A percentile compares a stretch with the other conserved stretches of the same genome.
These are phyloP conservation scores for Monochamus alternatus DNA, from an alignment of 2,888 invertebrate species.

Conservation along the genomic window DNA sequence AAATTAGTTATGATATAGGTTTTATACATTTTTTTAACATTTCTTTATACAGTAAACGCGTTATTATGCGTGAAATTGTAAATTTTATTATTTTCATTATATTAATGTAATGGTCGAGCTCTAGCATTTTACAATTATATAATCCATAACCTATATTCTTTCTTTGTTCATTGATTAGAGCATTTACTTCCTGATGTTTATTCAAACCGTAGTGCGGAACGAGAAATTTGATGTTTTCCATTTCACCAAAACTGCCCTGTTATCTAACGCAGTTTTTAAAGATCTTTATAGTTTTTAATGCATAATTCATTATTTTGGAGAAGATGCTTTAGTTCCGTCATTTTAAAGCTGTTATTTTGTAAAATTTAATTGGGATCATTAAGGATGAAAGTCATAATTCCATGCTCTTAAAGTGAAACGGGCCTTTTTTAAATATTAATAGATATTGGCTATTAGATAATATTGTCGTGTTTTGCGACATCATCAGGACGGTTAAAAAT, in stretches of 20 bases:
- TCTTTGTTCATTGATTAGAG: slow-evolving; percentile 51
- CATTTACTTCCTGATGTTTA: slow-evolving; percentile 55
- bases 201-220: slow-evolving; percentile 50
- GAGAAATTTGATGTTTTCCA: slow-evolving; percentile 48
- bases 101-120: slow-evolving; percentile 23
- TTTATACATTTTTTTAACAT: slow-evolving; percentile 8
- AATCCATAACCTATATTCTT: slow-evolving; percentile 52
- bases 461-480: too few species aligned
- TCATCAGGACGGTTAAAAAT: too few species aligned
- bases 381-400: slow-evolving; percentile 7
- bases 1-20: slow-evolving; percentile 15
- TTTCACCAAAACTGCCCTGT: slow-evolving; percentile 42
- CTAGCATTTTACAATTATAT: slow-evolving; percentile 41
- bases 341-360: neutral
- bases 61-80: slow-evolving; percentile 44
- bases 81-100: slow-evolving; percentile 38
- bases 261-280: slow-evolving; percentile 16
- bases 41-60: neutral
- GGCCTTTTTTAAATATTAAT: neutral
- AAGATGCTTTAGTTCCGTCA: slow-evolving; percentile 11
- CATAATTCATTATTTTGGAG: slow-evolving; percentile 7
- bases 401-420: neutral
- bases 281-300: slow-evolving; percentile 2
- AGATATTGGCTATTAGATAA: too few species aligned
- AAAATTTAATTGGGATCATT: neutral